Evolutionary conservation across 2,797 vertebrate genomes (phyloP), one percentile per base, ranked within the genome.

Genomic region (Sparidentex hasta): DNA sequence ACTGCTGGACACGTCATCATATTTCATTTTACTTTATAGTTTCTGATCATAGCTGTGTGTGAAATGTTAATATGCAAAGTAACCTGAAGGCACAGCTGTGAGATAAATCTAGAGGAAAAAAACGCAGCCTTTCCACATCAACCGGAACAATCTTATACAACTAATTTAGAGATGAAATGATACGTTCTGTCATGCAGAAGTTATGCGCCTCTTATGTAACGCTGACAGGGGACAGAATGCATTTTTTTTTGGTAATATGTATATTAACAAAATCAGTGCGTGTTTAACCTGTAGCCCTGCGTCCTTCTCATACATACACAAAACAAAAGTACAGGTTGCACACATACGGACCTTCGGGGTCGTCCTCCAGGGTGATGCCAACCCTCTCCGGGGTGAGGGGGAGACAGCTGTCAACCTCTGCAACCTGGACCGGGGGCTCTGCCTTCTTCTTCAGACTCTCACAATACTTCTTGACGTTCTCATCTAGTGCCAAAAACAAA

Each of bases 341-440:
- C 20, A 38, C 33, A 23, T 14, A 75, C 88, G 90, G 75, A 98
- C 97, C 97, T 0, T 94, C 90, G 0, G 96, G 96, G 71, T 98
- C 95, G 0, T 99, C 98, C 0, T 87, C 88, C 29, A 94, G 93
- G 13, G 98, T 99, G 91, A 98, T 95, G 25, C 96, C 95, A 0
- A 65, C 21, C 71, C 86, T 79, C 13, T 97, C 96, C 0, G 62
- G 69, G 0, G 95, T 95, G 71, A 86, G 95, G 0, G 95, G 94
- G 25, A 92, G 59, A 2, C 97, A 98, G 95, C 98, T 99, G 93
- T 97, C 97, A 0, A 99, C 96, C 5, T 94, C 95, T 0, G 92
- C 93, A 27, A 97, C 98, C 75, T 99, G 98, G 16, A 99, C n/a
- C 0, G 98, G 98, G n/a, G 94, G 94, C 47, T 95, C 91, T 1